Evolutionary conservation across 2,113 vertebrate species (phyloP), one percentile per base, ranked within the genome.

Genomic region (Sinosuthora webbiana): DNA sequence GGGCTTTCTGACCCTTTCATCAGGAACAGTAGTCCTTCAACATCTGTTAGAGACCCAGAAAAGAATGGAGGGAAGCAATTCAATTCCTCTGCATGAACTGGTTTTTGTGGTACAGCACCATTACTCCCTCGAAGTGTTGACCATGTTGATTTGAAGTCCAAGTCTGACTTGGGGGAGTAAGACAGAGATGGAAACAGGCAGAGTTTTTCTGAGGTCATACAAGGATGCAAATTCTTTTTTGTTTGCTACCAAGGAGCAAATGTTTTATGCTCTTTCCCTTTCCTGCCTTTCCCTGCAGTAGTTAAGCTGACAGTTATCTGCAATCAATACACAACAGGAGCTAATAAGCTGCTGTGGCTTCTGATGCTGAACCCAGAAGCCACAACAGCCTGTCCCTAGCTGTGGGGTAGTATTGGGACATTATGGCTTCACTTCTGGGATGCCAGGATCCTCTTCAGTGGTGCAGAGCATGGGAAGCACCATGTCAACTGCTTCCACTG

Each of bases 1-100:
- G 75, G 77, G 33, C 23, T 92, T 95, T 96, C 67, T 53, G 50
- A 85, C 63, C 37, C 59, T 92, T 93, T 89, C 78, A 93, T 53
- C 69, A 67, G 67, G 69, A 95, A 67, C 27, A 90, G 22, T 27
- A 89, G 80, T 82, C 64, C 78, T 74, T 94, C 77, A 79, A 68
- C 55, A 67, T 76, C 60, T 91, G 74, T 75, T 83, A 89, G 31
- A 91, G 57, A 79, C 64, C 35, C 28, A 63, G 65, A 80, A 73
- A 83, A 82, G 59, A 96, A 96, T 10, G 21, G 24, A 82, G 23
- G 49, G 57, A 79, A 89, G 65, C 52, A 96, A 57, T 49, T 41
- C 73, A 94, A 49, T 71, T 78, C 60, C 71, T 62, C 56, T 71
- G 39, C 73, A 79, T 68, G 49, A 81, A 71, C 44, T 75, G 35